A percentile compares a stretch with the other conserved stretches of the same genome.
phyloP scores from a whole-genome alignment of 2,113 vertebrate genomes.

The Brachionichthys hirsutus region DNA sequence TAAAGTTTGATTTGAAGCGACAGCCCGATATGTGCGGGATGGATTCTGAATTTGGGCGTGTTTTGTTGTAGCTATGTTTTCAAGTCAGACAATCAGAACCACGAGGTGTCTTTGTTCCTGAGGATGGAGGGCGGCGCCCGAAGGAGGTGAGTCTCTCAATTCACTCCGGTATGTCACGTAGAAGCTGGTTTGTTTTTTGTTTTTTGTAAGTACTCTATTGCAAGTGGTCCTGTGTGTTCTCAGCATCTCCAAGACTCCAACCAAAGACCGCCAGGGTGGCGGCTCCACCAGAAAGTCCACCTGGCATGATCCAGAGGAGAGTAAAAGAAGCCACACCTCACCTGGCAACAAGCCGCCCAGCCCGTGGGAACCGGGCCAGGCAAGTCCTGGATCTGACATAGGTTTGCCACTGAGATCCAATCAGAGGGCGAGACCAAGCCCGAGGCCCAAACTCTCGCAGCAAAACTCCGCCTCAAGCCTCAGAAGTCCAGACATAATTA shows the following conservation, averaged over 20 bases:
- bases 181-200: not conserved
- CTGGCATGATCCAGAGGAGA: not conserved
- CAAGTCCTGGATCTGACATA: slow-evolving; percentile 9
- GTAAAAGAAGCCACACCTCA: slow-evolving; percentile 2
- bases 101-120: slow-evolving; percentile 46
- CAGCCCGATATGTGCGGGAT: too few relatives aligned
- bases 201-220: too few relatives aligned
- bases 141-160: slow-evolving; percentile 51
- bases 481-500: slow-evolving; percentile 75
- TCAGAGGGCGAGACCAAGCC: not conserved
- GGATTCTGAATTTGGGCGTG: not conserved
- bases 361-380: slow-evolving; percentile 13
- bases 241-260: slow-evolving; percentile 14
- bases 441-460: not conserved
- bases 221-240: not conserved
- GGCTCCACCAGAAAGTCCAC: slow-evolving; percentile 12
- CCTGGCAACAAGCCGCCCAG: slow-evolving; percentile 4
- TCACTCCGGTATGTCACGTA: not conserved
- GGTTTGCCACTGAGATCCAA: not conserved
- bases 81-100: slow-evolving; percentile 41
- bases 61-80: slow-evolving; percentile 64
- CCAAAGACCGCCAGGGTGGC: not conserved
- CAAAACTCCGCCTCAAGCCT: slow-evolving; percentile 9
- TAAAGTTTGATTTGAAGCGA: too few relatives aligned
- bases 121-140: slow-evolving; percentile 44